phyloP scores from a whole-genome alignment of 1,140 invertebrate species.

The Samia ricini region DNA sequence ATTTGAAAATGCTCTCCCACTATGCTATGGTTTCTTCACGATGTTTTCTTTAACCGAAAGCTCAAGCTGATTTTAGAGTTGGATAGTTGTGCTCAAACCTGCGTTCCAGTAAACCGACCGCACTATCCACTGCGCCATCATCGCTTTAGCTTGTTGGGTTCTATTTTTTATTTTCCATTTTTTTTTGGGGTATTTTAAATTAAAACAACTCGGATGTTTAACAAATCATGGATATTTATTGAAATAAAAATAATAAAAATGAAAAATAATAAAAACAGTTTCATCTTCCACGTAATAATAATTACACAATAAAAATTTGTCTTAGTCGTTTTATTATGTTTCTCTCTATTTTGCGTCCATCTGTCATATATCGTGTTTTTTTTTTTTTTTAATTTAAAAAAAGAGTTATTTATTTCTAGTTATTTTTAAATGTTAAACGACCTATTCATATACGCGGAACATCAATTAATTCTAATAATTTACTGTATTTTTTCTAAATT shows the following conservation, averaged over 20 bases:
- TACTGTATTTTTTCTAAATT: neutral
- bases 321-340: conserved; percentile 56
- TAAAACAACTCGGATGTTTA: conserved; percentile 63
- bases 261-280: conserved; percentile 78
- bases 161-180: too few species aligned
- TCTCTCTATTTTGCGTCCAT: conserved; percentile 56
- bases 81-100: too few species aligned
- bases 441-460: neutral
- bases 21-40: too few species aligned
- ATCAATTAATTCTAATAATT: neutral
- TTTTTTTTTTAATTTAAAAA: conserved; percentile 4
- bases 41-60: too few species aligned
- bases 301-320: conserved; percentile 75
- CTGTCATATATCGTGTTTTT: conserved; percentile 33
- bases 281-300: conserved; percentile 68
- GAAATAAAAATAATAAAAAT: conserved; percentile 78
- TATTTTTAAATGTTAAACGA: too few species aligned
- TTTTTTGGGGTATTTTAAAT: conserved; percentile 28
- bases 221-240: conserved; percentile 77
- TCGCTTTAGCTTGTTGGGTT: too few species aligned
- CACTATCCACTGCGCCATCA: too few species aligned
- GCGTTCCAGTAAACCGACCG: too few species aligned
- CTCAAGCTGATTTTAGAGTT: too few species aligned
- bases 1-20: too few species aligned
- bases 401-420: too few species aligned